Conservation (phyloP, 2,888 invertebrate species). For the Nycteola revayana region DNA sequence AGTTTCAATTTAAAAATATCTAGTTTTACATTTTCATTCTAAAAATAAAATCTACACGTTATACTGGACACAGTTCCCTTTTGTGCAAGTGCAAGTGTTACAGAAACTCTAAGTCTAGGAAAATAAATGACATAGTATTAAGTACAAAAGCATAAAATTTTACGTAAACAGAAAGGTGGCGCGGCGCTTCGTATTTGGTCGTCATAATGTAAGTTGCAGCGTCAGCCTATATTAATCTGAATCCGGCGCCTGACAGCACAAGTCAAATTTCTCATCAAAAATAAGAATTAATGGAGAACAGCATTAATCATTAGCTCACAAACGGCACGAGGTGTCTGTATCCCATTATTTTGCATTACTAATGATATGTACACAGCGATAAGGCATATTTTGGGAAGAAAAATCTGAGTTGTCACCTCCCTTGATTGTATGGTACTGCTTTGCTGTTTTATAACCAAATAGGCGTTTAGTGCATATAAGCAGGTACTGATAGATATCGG, state of each 20-base stretch:
- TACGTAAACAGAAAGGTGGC: slow-evolving; percentile 27
- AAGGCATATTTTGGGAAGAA: slow-evolving; percentile 65
- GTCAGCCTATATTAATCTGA: slow-evolving; percentile 80
- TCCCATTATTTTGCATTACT: slow-evolving; percentile 82
- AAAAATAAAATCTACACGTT: too few relatives aligned
- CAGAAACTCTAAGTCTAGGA: too few relatives aligned
- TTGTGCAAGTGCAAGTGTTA: too few relatives aligned
- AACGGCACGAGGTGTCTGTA: slow-evolving; percentile 81
- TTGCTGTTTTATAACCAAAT: too few relatives aligned
- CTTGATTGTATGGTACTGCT: slow-evolving; percentile 44
- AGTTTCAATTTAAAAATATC: slow-evolving; percentile 9
- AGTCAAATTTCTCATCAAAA: slow-evolving; percentile 82
- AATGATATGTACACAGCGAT: slow-evolving; percentile 79
- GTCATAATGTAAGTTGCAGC: slow-evolving; percentile 72
- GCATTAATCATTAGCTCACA: slow-evolving; percentile 80
- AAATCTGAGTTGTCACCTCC: slow-evolving; percentile 65
- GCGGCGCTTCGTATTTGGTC: slow-evolving; percentile 47
- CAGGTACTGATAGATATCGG: too few relatives aligned
- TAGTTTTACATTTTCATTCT: too few relatives aligned
- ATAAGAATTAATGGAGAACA: slow-evolving; percentile 80
- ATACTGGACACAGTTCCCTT: too few relatives aligned
- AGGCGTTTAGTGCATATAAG: too few relatives aligned
- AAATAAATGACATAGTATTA: too few relatives aligned
- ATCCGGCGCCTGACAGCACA: slow-evolving; percentile 77
- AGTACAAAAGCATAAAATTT: too few relatives aligned